phyloP scores from a whole-genome alignment of 2,888 invertebrate genomes.

The Heliconius sara region DNA sequence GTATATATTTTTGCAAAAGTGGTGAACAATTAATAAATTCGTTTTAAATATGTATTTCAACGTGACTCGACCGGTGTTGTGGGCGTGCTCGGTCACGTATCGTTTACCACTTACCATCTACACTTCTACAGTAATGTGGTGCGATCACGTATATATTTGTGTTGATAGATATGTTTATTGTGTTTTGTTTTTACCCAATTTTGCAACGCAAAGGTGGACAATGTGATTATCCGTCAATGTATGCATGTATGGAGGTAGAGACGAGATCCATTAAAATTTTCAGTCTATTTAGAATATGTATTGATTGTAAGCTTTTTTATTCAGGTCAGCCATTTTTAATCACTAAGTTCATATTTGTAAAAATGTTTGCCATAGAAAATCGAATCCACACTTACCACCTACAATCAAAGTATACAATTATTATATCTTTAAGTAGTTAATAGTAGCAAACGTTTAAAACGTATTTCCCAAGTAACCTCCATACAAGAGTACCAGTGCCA shows the following conservation, averaged over 20 bases:
- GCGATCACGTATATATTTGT: conserved; percentile 24
- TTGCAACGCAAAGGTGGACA: no score
- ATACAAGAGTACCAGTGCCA: conserved; percentile 9
- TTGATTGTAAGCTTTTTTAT: neutral
- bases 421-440: neutral
- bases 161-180: neutral
- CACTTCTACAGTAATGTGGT: neutral
- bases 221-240: no score
- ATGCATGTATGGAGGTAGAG: no score
- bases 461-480: neutral
- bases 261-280: no score
- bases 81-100: conserved; percentile 43
- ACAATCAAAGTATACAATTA: neutral
- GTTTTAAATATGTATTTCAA: conserved; percentile 37
- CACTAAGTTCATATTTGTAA: neutral
- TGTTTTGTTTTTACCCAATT: neutral
- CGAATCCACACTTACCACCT: neutral
- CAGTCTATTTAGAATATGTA: no score
- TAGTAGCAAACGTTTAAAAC: neutral
- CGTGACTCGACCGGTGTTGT: conserved; percentile 8
- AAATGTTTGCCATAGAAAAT: neutral
- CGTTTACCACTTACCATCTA: neutral
- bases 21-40: conserved; percentile 25
- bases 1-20: conserved; percentile 15
- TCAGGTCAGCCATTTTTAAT: neutral